phyloP scores from a whole-genome alignment of 2,888 invertebrate genomes.

The Patella caerulea region DNA sequence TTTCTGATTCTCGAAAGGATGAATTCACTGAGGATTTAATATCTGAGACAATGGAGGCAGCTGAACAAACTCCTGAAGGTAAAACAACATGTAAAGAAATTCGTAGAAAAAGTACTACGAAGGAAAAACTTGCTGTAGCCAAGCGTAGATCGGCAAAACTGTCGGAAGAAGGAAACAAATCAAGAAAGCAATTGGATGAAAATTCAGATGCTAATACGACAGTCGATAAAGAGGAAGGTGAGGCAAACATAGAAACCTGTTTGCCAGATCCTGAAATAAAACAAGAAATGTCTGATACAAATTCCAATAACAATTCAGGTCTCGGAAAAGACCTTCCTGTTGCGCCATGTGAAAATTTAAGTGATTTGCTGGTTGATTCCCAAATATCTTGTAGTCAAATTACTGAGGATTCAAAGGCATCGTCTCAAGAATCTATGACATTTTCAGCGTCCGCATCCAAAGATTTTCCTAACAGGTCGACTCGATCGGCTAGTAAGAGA shows the following conservation, averaged over 20 bases:
- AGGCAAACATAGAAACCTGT: background rate
- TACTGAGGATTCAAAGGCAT: background rate
- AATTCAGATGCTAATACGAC: constrained; percentile 15
- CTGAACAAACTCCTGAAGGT: constrained; percentile 50
- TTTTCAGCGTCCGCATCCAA: background rate
- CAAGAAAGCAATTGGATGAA: constrained; percentile 17
- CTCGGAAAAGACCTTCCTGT: background rate
- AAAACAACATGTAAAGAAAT: constrained; percentile 31
- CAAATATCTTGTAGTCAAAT: background rate
- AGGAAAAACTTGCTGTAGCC: constrained; percentile 50
- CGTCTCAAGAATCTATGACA: background rate
- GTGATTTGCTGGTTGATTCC: background rate
- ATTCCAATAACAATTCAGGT: background rate
- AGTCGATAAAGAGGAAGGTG: constrained; percentile 14
- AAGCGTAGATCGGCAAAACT: constrained; percentile 39
- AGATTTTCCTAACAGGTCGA: background rate
- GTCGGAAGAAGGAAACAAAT: constrained; percentile 9
- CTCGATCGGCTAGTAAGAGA: background rate
- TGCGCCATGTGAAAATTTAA: background rate
- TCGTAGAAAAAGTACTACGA: constrained; percentile 52
- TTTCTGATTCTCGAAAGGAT: constrained; percentile 1
- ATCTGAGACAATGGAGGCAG: constrained; percentile 14
- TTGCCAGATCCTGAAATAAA: background rate
- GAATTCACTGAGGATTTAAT: background rate
- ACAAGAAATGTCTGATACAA: background rate